These are phyloP conservation scores for Drosophila ezoana DNA, from an alignment of 2,888 invertebrate genomes.

Conservation along the genomic window DNA sequence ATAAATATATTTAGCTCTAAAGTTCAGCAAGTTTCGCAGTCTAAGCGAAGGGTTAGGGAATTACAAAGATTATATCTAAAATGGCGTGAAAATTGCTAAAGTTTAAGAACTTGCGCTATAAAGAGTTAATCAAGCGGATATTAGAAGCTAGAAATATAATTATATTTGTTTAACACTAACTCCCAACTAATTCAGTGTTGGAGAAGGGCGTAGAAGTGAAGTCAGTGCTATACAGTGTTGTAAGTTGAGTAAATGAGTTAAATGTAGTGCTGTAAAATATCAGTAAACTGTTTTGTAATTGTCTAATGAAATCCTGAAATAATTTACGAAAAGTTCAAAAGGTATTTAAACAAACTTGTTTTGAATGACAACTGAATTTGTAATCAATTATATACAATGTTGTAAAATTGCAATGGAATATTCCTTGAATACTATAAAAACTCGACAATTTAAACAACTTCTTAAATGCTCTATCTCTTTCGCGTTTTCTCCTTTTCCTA, in stretches of 20 bases:
- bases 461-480: too few species aligned
- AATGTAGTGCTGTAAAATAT: background rate
- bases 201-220: background rate
- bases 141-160: background rate
- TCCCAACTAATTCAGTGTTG: background rate
- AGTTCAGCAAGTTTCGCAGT: slow-evolving; percentile 3
- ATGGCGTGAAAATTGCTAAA: slow-evolving; percentile 25
- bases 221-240: too few species aligned
- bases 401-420: background rate
- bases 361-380: too few species aligned
- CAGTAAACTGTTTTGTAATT: background rate
- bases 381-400: background rate
- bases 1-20: slow-evolving; percentile 8
- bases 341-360: too few species aligned
- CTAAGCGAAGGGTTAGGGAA: slow-evolving; percentile 9
- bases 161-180: background rate
- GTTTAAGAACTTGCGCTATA: background rate
- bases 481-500: background rate
- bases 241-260: too few species aligned
- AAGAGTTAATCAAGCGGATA: background rate
- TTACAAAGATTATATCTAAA: slow-evolving; percentile 17
- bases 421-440: background rate
- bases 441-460: too few species aligned
- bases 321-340: too few species aligned
- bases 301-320: too few species aligned